A percentile compares a stretch with the other conserved stretches of the same genome.
phyloP scores from a whole-genome alignment of 2,797 vertebrate genomes.

The Ibycter americanus region DNA sequence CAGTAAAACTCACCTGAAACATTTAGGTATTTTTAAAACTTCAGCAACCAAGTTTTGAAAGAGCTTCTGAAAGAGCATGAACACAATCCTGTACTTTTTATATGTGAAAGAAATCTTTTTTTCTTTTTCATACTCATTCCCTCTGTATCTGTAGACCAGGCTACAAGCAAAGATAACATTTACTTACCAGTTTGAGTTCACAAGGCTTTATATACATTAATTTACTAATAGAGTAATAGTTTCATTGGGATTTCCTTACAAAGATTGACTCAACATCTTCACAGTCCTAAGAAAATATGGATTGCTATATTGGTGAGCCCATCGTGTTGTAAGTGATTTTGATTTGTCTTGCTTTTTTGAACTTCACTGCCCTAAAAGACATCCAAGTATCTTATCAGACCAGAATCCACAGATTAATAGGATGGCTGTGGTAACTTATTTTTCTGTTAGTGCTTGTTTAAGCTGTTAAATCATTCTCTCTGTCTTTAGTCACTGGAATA shows the following conservation, averaged over 20 bases:
- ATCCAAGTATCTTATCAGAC: neutral
- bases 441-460: neutral
- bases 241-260: neutral
- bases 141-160: neutral
- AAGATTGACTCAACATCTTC: neutral
- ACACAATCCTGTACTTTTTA: neutral
- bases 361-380: neutral
- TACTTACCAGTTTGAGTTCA: neutral
- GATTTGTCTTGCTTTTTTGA: neutral
- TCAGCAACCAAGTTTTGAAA: neutral
- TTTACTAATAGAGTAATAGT: neutral
- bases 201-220: neutral
- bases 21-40: neutral
- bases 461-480: neutral
- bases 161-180: neutral
- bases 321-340: neutral
- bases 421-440: neutral
- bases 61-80: neutral
- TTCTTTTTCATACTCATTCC: neutral
- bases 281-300: neutral
- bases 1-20: slow-evolving; percentile 5
- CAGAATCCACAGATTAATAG: neutral
- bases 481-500: neutral
- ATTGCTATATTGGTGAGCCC: neutral
- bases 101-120: neutral